A percentile compares a stretch with the other conserved stretches of the same genome.
These are phyloP conservation scores for Rhagonycha fulva DNA, from an alignment of 2,888 invertebrate genomes.

Conservation along the genomic window DNA sequence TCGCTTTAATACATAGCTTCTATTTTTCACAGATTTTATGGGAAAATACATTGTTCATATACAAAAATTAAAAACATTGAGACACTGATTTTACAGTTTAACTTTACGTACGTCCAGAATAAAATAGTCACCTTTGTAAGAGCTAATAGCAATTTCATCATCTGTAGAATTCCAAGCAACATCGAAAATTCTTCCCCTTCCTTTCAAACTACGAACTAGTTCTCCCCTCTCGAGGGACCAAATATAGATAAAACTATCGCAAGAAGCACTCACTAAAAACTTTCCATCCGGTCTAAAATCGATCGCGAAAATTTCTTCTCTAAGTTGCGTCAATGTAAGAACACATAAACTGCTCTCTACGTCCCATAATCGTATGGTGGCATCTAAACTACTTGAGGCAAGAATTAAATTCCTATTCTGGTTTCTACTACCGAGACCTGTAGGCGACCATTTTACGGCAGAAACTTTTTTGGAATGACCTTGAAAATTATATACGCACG, in stretches of 20 bases:
- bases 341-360: slow-evolving; percentile 78
- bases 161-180: slow-evolving; percentile 99
- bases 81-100: too few species aligned
- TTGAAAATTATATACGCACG: slow-evolving; percentile 90
- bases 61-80: too few species aligned
- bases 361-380: slow-evolving; percentile 95
- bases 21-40: too few species aligned
- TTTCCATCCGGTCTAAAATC: slow-evolving; percentile 98
- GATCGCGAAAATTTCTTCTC: slow-evolving; percentile 97
- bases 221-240: slow-evolving; percentile 97
- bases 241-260: slow-evolving; percentile 98
- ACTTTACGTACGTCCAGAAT: too few species aligned
- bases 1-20: too few species aligned
- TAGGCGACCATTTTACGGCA: slow-evolving; percentile 99
- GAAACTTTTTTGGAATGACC: slow-evolving; percentile 99
- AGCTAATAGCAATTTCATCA: slow-evolving; percentile 97
- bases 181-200: slow-evolving; percentile 98
- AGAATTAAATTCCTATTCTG: slow-evolving; percentile 95
- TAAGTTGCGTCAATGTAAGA: slow-evolving; percentile 94
- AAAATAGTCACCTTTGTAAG: slow-evolving; percentile 97
- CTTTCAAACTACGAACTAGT: slow-evolving; percentile 95
- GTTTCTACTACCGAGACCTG: slow-evolving; percentile 94
- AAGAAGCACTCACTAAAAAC: slow-evolving; percentile 96
- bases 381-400: slow-evolving; percentile 98
- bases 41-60: too few species aligned